A percentile compares a stretch with the other conserved stretches of the same genome.
These are phyloP conservation scores for Meteorus sp. DNA, from an alignment of 1,140 invertebrate species.

Conservation along the genomic window DNA sequence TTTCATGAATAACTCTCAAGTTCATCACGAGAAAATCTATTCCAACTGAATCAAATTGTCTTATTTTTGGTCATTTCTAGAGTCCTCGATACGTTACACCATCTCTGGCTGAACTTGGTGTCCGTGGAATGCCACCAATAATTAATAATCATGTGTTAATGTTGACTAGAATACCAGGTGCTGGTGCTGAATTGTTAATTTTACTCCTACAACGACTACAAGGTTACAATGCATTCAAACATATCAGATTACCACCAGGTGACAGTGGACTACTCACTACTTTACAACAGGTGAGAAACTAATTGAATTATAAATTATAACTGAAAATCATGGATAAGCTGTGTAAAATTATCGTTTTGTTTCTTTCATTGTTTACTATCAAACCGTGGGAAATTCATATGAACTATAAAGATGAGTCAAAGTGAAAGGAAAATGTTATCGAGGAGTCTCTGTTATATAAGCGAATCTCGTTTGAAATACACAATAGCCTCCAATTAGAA, in stretches of 20 bases:
- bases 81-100: slow-evolving; percentile 61
- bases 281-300: slow-evolving; percentile 55
- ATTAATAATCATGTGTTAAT: slow-evolving; percentile 63
- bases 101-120: slow-evolving; percentile 59
- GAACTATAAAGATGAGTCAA: no score
- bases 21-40: no score
- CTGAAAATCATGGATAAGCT: no score
- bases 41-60: slow-evolving; percentile 7
- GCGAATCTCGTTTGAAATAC: no score
- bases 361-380: no score
- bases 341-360: no score
- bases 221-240: slow-evolving; percentile 65
- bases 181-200: slow-evolving; percentile 68
- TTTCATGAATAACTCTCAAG: no score
- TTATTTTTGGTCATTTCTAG: slow-evolving; percentile 27
- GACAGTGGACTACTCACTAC: slow-evolving; percentile 49
- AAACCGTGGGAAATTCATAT: no score
- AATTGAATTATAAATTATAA: not conserved
- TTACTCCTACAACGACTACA: slow-evolving; percentile 67
- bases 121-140: slow-evolving; percentile 48
- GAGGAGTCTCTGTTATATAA: no score
- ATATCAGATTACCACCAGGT: slow-evolving; percentile 60
- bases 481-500: no score
- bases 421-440: no score
- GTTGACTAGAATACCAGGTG: slow-evolving; percentile 67